Evolutionary conservation across 2,797 vertebrate genomes (phyloP), one percentile per base, ranked within the genome.

Genomic region (Tangara arthus): DNA sequence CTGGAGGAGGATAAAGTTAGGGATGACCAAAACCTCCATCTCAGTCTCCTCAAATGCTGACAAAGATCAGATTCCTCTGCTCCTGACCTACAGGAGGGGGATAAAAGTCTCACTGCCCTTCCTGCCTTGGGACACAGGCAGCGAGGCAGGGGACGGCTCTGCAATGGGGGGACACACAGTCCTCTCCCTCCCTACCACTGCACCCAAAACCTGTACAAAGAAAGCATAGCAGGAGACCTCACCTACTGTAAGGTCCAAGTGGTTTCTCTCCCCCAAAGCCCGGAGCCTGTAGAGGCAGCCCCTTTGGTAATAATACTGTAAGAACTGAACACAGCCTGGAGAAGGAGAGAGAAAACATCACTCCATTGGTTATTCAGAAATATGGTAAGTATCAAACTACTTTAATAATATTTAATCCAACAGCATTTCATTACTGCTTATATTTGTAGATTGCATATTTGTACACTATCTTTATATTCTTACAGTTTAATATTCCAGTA

Each of bases 271-370:
- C 13, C 99, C 99, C 89, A 99, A 94, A 57, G 99, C 99, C 65
- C 99, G 98, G 56, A 99, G 98, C 85, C 99, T 96, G 60, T 99
- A 99, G 64, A 99, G 98, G 96, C 99, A 99, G 88, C 99, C 99
- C 34, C 99, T 99, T 97, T 99, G 99, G 96, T 99, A 99, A 94
- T 99, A 99, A 97, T 99, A 99, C 93, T 99, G 99, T 50, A 99
- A 98, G 98, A 99, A 99, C 97, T 99, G 99, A 72, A 99, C 98
- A 16, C 99, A 99, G 95, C 99, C 99, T 99, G 94, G 37, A 96
- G 85, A 32, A 81, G 22, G 53, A 86, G 34, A 87, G 42, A 78
- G 9, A 24, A 64, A 90, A 46, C 37, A 47, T 76, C 42, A 27
- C 4, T 34, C 20, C 17, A 6, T 1, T 49, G 42, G 19, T 68